Evolutionary conservation across 53 echinoderm and acorn worm genomes (phyloP), one percentile per base, ranked within the genome.

Genomic region (Holothuria scabra): DNA sequence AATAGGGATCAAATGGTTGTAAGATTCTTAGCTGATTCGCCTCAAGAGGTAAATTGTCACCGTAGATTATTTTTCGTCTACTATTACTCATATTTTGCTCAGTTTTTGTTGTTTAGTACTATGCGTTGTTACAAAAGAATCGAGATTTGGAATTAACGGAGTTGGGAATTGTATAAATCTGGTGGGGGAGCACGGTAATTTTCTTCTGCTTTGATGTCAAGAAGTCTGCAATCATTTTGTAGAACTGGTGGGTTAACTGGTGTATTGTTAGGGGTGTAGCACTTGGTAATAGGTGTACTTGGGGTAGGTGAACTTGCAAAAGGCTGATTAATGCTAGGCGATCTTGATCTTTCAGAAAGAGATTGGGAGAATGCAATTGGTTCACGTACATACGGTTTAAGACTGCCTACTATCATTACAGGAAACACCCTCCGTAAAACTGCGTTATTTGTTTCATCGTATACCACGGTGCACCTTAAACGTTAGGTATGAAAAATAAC

Each of bases 31-130:
- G 28, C 23, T 83, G 2, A 24, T 66, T 65, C 3, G 56, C 38
- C 21, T 83, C 66, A 32, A 83, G 52, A 5, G 78, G 78, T 48
- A 78, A 8, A 46, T 78, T 78, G 34, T 78, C 6, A 19, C 56
- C 78, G 18, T 34, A 8, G 22, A 78, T 78, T 41, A 78, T 60
- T 55, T 79, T 79, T 31, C 56, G 5, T 12, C 31, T 49, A 8
- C 59, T 79, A 12, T 32, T 26, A 12, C 59, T 8, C 48, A 21
- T 79, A 25, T 28, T 22, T 56, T 79, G 79, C 59, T 55, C 59
- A 79, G 22, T 60, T 46, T 25, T 28, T 9, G 24, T 56, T 79
- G 79, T 60, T 79, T 79, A 24, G 79, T 58, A 79, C 59, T 46
- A 25, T 79, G 79, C 49, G 5, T 55, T 26, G 79, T 55, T 12